Base-by-base conservation (phyloP, 1,140 invertebrate genomes). In the Papilio xuthus region DNA sequence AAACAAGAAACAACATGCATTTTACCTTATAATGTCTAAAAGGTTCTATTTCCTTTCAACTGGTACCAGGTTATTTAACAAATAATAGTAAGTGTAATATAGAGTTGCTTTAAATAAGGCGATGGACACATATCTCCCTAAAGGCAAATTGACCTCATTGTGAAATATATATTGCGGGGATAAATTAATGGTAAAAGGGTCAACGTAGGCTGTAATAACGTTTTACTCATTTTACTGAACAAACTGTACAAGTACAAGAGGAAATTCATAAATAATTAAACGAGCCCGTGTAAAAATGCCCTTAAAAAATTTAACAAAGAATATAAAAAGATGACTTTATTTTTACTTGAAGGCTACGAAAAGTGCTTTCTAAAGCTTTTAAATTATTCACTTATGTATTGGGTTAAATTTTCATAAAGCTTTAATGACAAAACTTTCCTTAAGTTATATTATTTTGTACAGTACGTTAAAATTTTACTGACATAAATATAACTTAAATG, bases 101-200 rank as follows among this genome's bases (percentile, higher is more conserved):
- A 60, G 26, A 60, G 26, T 26, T 26, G 60, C 32, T 67, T 56
- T 56, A 56, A 32, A 28, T 23, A 67, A 67, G 60, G 60, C 26
- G 28, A 13, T 28, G 28, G 23, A 63, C 26, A 67, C 60, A 67
- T 32, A 26, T 26, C 60, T 28, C 60, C 60, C 60, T 4, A 23
- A 32, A 67, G 60, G 60, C 60, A 67, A 67, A 67, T 67, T 67
- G 60, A 67, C 60, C 26, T 67, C 26, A 32, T 26, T 67, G 60
- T 60, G 20, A 13, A 67, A 28, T 28, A 67, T 67, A 28, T 67
- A 67, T 67, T 67, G 26, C 60, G 6, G 15, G 26, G 60, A 67
- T 28, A 67, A 67, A 67, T 67, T 67, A 67, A 67, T 67, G 23
- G 15, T 67, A 13, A 67, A 28, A 67, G 60, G 26, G 60, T 28